Base-by-base conservation (phyloP, 2,797 vertebrate species). In the Sebastes nivosus region DNA sequence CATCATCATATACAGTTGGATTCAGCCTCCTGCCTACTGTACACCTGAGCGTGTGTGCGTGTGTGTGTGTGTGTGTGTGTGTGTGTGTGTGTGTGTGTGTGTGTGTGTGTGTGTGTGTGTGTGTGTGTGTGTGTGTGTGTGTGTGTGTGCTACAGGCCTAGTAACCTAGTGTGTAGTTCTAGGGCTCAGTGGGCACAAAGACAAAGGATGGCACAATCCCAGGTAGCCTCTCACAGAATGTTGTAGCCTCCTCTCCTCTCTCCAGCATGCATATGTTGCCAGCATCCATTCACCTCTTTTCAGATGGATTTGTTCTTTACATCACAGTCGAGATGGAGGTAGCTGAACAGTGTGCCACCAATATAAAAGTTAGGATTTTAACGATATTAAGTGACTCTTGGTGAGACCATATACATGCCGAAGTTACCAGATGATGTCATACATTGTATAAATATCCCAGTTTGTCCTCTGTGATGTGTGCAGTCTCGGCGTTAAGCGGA, bases 131-230 rank as follows among this genome's bases (percentile, higher is more conserved):
- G 67, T 34, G 30, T 38, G 60, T 9, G n/a, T 32, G 55, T 29
- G 61, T 25, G 67, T 52, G 25, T 69, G 82, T 77, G 50, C 75
- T 81, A 58, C 75, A 91, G 82, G 89, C 83, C 85, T 85, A 83
- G 75, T 87, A 79, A 87, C 85, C 85, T 9, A 76, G 25, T 78
- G 80, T 81, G 75, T 12, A 52, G 52, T 50, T 14, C 1, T 10
- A 30, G 59, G 72, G 38, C 55, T 81, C 22, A 34, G 71, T 72
- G 58, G 27, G 13, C 52, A 85, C 82, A 79, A 75, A 80, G 81
- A 90, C 87, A 90, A 89, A 89, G 87, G 85, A 79, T 67, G 79
- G 55, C 12, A 50, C 16, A 4, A 71, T 59, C 79, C 5, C 87
- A 86, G 89, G 83, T 86, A 50, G 36, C 36, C 36, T 38, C 36